Base-by-base conservation (phyloP, 2,888 invertebrate genomes). In the Parelbella ahira region DNA sequence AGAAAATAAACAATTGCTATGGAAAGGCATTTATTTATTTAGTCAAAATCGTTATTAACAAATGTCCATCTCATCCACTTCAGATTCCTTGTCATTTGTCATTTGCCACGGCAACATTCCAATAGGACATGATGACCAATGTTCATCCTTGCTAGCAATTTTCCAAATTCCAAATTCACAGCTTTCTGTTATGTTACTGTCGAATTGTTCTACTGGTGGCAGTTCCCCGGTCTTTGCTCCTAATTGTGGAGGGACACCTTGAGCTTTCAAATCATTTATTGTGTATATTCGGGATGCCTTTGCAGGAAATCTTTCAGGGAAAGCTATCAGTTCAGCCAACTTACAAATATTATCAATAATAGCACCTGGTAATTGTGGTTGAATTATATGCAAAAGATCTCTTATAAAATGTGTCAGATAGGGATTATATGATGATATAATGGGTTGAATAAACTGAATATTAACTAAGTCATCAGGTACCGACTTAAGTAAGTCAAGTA, bases 111-210 rank as follows among this genome's bases (percentile, higher is more conserved):
- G 89, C 12, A 90, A 48, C 45, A 75, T 53, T 9, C 90, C 90
- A 54, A 90, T 77, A 6, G 90, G 88, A 56, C 81, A 88, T 23
- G 51, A 51, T 12, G 64, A 54, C 90, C 90, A 90, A 42, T 73
- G 57, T 37, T 61, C 49, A 29, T 58, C 63, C 55, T 44, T 45
- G 44, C 74, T 51, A 47, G 77, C 63, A 39, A 73, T 50, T 54
- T 65, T 68, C 83, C 82, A 88, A 55, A 78, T 61, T n/a, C 71
- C 63, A 51, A 36, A 20, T 45, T 24, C 6, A 43, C 34, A n/a
- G 48, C 46, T 27, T 47, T 44, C 34, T 9, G 5, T 3, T 23
- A 8, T 1, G 12, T n/a, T n/a, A n/a, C n/a, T n/a, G n/a, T n/a
- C n/a, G n/a, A n/a, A n/a, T n/a, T n/a, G n/a, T n/a, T n/a, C n/a